phyloP scores from a whole-genome alignment of 2,113 vertebrate genomes.

The Campylomormyrus numenius region DNA sequence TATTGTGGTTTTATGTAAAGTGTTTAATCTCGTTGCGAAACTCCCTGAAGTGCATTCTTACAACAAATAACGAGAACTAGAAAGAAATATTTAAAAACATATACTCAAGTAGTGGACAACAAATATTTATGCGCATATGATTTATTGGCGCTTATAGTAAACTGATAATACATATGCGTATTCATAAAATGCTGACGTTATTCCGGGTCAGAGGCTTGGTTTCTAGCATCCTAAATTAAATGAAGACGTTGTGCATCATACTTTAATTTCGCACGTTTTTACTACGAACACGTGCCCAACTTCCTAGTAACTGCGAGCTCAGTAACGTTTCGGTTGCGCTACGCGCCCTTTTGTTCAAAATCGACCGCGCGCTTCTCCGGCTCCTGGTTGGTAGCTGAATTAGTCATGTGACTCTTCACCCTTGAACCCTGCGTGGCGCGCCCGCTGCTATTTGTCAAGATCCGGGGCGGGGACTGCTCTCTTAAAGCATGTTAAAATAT shows the following conservation, averaged over 20 bases:
- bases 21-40: background rate
- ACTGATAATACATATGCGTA: background rate
- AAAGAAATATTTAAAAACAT: background rate
- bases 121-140: background rate
- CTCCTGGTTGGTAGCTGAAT: background rate
- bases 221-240: background rate
- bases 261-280: background rate
- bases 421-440: background rate
- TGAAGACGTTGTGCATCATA: background rate
- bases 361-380: background rate
- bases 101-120: background rate
- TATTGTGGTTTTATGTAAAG: slow-evolving; percentile 9
- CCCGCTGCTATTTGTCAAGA: background rate
- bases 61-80: slow-evolving; percentile 11
- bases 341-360: background rate
- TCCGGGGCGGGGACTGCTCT: background rate
- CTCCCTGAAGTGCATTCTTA: background rate
- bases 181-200: background rate
- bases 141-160: background rate
- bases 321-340: background rate
- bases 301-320: background rate
- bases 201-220: background rate
- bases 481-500: background rate
- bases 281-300: background rate
- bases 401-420: background rate